Conservation (phyloP, 2,113 vertebrate genomes). For the Synchiropus splendidus region DNA sequence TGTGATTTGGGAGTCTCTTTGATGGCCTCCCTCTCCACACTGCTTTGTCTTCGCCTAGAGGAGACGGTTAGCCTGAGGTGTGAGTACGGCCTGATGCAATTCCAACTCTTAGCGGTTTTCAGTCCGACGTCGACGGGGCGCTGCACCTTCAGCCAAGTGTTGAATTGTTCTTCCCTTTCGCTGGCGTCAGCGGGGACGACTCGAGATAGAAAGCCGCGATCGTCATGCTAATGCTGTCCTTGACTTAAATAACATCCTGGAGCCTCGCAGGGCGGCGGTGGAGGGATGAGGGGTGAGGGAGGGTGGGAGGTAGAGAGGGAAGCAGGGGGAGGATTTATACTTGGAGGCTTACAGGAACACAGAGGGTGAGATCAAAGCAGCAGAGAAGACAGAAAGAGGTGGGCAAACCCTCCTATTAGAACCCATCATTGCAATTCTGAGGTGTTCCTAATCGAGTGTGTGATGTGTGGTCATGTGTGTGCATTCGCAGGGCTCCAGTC, state of each 20-base stretch:
- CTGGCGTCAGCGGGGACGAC: constrained; percentile 33
- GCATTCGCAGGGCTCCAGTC: too few relatives aligned
- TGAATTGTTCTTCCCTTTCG: constrained; percentile 3
- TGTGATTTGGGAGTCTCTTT: constrained; percentile 20
- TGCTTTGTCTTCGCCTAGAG: constrained; percentile 9
- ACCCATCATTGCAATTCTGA: constrained; percentile 16
- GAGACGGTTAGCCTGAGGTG: neutral
- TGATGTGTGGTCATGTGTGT: too few relatives aligned
- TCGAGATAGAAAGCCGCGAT: constrained; percentile 46
- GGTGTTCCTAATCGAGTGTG: too few relatives aligned
- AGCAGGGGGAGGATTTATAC: constrained; percentile 8
- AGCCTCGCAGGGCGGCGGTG: constrained; percentile 12
- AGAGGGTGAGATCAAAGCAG: constrained; percentile 38
- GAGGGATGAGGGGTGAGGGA: constrained; percentile 8
- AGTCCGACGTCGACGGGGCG: constrained; percentile 9
- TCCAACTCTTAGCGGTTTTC: constrained; percentile 12
- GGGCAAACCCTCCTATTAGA: constrained; percentile 40
- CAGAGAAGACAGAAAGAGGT: constrained; percentile 35
- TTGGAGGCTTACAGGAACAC: constrained; percentile 28
- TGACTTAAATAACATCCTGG: constrained; percentile 46
- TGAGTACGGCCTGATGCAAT: constrained; percentile 3
- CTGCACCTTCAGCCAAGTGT: neutral
- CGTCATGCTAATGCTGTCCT: constrained; percentile 57
- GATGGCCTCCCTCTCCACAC: constrained; percentile 5
- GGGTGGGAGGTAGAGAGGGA: neutral